Evolutionary conservation across 2,797 vertebrate genomes (phyloP), one percentile per base, ranked within the genome.

Genomic region (Taeniopygia guttata): DNA sequence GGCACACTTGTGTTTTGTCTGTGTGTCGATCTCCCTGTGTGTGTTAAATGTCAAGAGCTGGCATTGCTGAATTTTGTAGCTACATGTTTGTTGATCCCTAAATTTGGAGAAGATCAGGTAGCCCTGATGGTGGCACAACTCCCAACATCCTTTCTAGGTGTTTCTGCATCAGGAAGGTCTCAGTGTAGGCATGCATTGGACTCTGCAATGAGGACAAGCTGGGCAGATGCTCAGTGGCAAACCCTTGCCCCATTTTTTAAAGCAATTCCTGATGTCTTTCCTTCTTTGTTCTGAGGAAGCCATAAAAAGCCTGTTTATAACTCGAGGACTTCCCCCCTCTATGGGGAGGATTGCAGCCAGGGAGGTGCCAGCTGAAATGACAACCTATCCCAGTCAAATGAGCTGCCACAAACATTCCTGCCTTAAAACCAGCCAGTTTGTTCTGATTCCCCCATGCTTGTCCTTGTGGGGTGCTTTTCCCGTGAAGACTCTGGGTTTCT

Each of bases 401-500:
- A 79, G 45, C 86, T 72, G 30, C 62, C 66, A 11, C 87, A 84
- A 9, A 89, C 92, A 92, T 91, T 92, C 84, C 96, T 89, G 94
- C 92, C 97, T 94, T 88, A 80, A 92, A 96, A 88, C 83, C 68
- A 60, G 20, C 5, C 27, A 13, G 21, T 76, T 68, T 49, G n/a
- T 20, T 22, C 55, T 3, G 7, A 16, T 77, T 68, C 25, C 45
- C 36, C 69, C 3, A 4, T 19, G 42, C 36, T 83, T 76, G 63
- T 89, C 80, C 82, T 68, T 30, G 7, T 7, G 85, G 94, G 67
- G 9, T 49, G 83, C 88, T 97, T 97, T 96, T 96, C 97, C 96
- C 75, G 0, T 87, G 96, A 96, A 97, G 96, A 97, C 96, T 97
- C 89, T 32, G 89, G 81, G 16, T 96, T 96, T 94, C 97, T 98